Conservation (phyloP, 2,888 invertebrate genomes). For the Asteroscopus sphinx region DNA sequence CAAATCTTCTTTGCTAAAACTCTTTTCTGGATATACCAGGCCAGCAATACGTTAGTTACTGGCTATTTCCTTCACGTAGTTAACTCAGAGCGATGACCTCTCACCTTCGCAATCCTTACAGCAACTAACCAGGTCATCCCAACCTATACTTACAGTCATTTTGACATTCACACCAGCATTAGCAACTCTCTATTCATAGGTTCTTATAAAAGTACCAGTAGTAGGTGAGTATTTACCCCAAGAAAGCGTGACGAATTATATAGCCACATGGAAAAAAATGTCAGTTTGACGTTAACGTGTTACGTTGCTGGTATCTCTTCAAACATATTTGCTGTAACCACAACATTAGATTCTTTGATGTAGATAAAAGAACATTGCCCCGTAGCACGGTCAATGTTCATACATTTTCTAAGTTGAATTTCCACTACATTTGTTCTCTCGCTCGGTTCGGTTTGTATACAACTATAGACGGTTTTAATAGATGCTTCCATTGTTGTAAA, state of each 20-base stretch:
- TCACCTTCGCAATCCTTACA: slow-evolving; percentile 17
- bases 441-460: slow-evolving; percentile 57
- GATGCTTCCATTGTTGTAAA: slow-evolving; percentile 49
- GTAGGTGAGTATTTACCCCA: slow-evolving; percentile 19
- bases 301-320: slow-evolving; percentile 30
- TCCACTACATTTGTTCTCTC: slow-evolving; percentile 69
- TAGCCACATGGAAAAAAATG: slow-evolving; percentile 30
- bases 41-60: slow-evolving; percentile 25
- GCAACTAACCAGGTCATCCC: slow-evolving; percentile 36
- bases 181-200: neutral
- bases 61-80: slow-evolving; percentile 29
- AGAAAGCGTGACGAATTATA: slow-evolving; percentile 42
- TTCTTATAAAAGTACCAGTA: slow-evolving; percentile 4
- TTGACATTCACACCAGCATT: slow-evolving; percentile 4
- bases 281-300: slow-evolving; percentile 19
- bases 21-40: slow-evolving; percentile 23
- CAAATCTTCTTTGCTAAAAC: slow-evolving; percentile 15
- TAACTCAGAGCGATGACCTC: slow-evolving; percentile 35
- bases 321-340: slow-evolving; percentile 40
- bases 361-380: slow-evolving; percentile 70
- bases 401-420: slow-evolving; percentile 68
- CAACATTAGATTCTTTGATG: slow-evolving; percentile 49
- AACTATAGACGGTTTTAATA: slow-evolving; percentile 47
- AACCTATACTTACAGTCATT: slow-evolving; percentile 11
- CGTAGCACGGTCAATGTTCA: slow-evolving; percentile 56